These are phyloP conservation scores for Drosophila subquinaria DNA, from an alignment of 2,888 invertebrate species.

Conservation along the genomic window DNA sequence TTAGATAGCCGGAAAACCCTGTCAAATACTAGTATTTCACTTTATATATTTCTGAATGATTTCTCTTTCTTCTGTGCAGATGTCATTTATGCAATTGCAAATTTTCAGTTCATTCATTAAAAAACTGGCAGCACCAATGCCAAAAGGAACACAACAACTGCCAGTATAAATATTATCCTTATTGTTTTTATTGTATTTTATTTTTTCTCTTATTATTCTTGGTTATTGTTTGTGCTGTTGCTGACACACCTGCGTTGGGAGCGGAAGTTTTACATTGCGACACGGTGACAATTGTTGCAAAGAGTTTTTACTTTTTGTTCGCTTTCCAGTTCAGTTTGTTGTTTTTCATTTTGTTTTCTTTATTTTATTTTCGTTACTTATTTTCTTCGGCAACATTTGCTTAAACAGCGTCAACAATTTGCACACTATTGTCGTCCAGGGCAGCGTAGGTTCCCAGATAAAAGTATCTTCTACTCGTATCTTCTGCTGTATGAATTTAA, in stretches of 20 bases:
- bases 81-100: slow-evolving; percentile 62
- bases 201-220: slow-evolving; percentile 28
- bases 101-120: slow-evolving; percentile 58
- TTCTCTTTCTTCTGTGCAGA: slow-evolving; percentile 14
- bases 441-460: slow-evolving; percentile 30
- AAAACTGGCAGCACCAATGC: slow-evolving; percentile 34
- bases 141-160: slow-evolving; percentile 29
- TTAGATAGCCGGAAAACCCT: slow-evolving; percentile 34
- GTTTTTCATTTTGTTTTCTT: slow-evolving; percentile 19
- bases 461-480: slow-evolving; percentile 60
- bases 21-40: slow-evolving; percentile 14
- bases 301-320: slow-evolving; percentile 16
- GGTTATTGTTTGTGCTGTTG: slow-evolving; percentile 22
- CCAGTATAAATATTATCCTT: slow-evolving; percentile 62
- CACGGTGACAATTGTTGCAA: slow-evolving; percentile 60
- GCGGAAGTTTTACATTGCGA: slow-evolving; percentile 54
- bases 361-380: slow-evolving; percentile 46
- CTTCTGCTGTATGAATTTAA: slow-evolving; percentile 71
- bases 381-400: slow-evolving; percentile 68
- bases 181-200: slow-evolving; percentile 48
- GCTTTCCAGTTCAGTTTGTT: slow-evolving; percentile 15
- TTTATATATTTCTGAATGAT: slow-evolving; percentile 28
- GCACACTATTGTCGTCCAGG: slow-evolving; percentile 70
- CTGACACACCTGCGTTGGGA: slow-evolving; percentile 55
- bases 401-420: slow-evolving; percentile 77